These are phyloP conservation scores for Biston stratarius DNA, from an alignment of 2,888 invertebrate species.

Conservation along the genomic window DNA sequence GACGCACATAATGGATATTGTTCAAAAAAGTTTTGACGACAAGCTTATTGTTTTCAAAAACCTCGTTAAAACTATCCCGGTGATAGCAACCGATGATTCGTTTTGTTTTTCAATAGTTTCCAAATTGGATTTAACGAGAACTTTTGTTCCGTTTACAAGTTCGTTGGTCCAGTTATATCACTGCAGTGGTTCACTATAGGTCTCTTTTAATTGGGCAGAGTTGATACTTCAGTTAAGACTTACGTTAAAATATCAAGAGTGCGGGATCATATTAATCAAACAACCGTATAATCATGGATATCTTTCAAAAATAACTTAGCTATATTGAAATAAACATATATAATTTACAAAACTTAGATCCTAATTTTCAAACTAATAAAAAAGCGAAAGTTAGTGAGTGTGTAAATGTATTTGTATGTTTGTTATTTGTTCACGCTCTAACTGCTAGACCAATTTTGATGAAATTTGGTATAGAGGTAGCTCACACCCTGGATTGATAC, in stretches of 20 bases:
- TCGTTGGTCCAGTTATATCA: slow-evolving; percentile 1
- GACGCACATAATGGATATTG: slow-evolving; percentile 45
- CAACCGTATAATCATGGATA: no score
- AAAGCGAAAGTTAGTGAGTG: no score
- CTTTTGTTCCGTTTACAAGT: slow-evolving; percentile 31
- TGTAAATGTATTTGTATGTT: no score
- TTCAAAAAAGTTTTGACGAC: slow-evolving; percentile 50
- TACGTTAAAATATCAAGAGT: not conserved
- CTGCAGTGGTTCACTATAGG: not conserved
- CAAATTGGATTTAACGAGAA: slow-evolving; percentile 32
- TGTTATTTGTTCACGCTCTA: no score
- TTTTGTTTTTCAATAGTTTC: slow-evolving; percentile 39
- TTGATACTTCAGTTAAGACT: not conserved
- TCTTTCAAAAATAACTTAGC: not conserved
- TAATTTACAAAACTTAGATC: not conserved
- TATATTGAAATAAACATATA: not conserved
- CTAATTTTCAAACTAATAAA: no score
- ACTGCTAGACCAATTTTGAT: no score
- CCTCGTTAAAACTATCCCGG: slow-evolving; percentile 58
- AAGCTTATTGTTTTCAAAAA: slow-evolving; percentile 53
- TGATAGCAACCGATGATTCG: slow-evolving; percentile 45
- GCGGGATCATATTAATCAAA: no score
- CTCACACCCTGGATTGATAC: no score
- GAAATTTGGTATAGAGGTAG: no score
- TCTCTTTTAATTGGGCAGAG: slow-evolving; percentile 4